phyloP scores from a whole-genome alignment of 2,888 invertebrate genomes.

The Loripinus fragilis region DNA sequence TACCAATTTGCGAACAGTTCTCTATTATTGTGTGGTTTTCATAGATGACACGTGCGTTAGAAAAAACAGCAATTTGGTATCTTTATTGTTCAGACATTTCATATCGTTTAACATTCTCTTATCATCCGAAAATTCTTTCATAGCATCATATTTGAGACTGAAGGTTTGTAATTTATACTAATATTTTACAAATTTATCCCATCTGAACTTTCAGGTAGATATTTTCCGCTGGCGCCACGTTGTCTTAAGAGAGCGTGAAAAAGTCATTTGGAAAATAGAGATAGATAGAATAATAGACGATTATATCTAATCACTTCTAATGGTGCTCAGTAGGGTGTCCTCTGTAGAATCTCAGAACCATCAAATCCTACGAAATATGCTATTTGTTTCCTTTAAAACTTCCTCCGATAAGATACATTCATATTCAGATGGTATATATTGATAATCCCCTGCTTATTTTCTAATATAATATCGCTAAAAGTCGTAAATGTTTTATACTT shows the following conservation, averaged over 20 bases:
- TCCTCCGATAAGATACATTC: constrained; percentile 18
- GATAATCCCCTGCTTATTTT: constrained; percentile 19
- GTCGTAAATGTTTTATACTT: constrained; percentile 21
- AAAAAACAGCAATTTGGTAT: not conserved
- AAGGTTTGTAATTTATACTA: constrained; percentile 14
- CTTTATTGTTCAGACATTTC: not conserved
- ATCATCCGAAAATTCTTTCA: constrained; percentile 11
- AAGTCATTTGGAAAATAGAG: constrained; percentile 17
- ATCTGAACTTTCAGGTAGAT: constrained; percentile 12
- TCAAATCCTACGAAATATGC: constrained; percentile 18
- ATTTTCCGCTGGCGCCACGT: not conserved
- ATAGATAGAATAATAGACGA: constrained; percentile 16
- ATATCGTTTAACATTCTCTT: not conserved
- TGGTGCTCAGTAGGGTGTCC: constrained; percentile 6
- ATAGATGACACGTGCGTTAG: not conserved
- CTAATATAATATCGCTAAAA: constrained; percentile 18
- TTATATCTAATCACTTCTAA: constrained; percentile 16
- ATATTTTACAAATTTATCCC: constrained; percentile 19
- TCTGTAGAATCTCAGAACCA: constrained; percentile 9
- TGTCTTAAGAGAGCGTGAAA: constrained; percentile 16
- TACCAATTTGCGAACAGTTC: too few species aligned
- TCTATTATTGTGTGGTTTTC: not conserved
- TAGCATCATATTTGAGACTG: not conserved
- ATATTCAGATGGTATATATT: constrained; percentile 10
- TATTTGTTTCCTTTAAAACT: constrained; percentile 21